Conservation (phyloP, 2,113 vertebrate genomes). For the Pogona vitticeps region DNA sequence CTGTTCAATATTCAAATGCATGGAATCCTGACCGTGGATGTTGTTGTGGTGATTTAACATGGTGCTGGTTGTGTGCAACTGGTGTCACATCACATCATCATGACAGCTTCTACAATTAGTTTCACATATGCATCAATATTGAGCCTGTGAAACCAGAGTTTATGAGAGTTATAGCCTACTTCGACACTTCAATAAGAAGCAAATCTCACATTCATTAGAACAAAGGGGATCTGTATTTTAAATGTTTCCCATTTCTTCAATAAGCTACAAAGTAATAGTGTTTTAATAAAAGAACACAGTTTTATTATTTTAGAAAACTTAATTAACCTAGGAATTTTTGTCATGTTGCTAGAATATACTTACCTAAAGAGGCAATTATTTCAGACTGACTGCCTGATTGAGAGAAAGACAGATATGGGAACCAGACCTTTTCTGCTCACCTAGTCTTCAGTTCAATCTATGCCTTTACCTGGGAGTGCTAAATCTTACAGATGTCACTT, state of each 20-base stretch:
- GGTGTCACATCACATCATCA: too few relatives aligned
- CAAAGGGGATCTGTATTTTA: background rate
- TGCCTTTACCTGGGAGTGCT: background rate
- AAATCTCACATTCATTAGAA: background rate
- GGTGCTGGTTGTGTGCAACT: too few relatives aligned
- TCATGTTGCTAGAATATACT: background rate
- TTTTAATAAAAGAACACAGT: background rate
- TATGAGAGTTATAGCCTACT: conserved; percentile 3
- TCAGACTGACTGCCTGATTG: too few relatives aligned
- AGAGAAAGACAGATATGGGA: too few relatives aligned
- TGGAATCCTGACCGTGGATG: too few relatives aligned
- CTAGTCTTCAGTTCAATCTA: background rate
- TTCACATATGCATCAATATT: background rate
- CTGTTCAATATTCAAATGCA: too few relatives aligned
- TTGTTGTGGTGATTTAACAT: too few relatives aligned
- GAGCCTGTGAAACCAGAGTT: background rate
- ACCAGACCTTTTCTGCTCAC: background rate
- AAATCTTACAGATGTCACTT: background rate
- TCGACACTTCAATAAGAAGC: background rate
- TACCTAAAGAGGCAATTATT: background rate
- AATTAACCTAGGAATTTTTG: background rate
- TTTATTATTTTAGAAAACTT: background rate
- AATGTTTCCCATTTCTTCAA: background rate
- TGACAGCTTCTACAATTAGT: too few relatives aligned
- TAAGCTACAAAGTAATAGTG: background rate